Evolutionary conservation across 2,113 vertebrate species (phyloP).

Genomic region (Aviceda subcristata): DNA sequence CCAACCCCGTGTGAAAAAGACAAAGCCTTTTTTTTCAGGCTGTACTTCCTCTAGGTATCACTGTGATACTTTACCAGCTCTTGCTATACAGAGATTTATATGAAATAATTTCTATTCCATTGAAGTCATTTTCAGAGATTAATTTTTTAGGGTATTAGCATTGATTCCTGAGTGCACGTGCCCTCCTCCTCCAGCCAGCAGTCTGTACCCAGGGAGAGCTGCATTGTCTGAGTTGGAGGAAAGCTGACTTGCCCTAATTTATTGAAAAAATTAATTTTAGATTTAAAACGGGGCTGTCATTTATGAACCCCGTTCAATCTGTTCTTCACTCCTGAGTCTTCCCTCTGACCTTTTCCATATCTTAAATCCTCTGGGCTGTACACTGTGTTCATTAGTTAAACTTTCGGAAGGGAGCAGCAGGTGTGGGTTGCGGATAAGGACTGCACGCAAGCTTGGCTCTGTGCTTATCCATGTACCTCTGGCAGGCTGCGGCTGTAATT

Average conservation of each 20-base stretch:
- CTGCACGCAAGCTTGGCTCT: not conserved
- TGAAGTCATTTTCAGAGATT: conserved; percentile 19
- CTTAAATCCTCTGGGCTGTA: not conserved
- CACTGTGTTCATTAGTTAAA: not conserved
- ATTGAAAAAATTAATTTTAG: conserved; percentile 40
- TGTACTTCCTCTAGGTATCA: not conserved
- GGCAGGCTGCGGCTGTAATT: conserved; percentile 12
- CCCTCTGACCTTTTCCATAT: conserved; percentile 22
- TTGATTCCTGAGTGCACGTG: not conserved
- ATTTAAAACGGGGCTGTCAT: conserved; percentile 7
- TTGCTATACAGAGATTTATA: not conserved
- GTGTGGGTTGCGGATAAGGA: conserved; percentile 30
- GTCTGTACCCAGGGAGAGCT: not conserved
- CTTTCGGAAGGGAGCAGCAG: conserved; percentile 20
- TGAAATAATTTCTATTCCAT: not conserved
- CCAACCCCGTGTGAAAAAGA: not conserved
- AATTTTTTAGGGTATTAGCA: conserved; percentile 19
- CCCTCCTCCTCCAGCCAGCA: not conserved
- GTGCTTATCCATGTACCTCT: not conserved
- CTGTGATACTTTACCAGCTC: not conserved
- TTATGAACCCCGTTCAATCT: not conserved
- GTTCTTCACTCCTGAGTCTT: not conserved
- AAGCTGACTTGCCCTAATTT: conserved; percentile 8
- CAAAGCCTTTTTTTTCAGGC: not conserved
- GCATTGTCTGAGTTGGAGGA: not conserved